These are phyloP conservation scores for Rhimphoctona megacephalus DNA, from an alignment of 2,888 invertebrate species.

Conservation along the genomic window DNA sequence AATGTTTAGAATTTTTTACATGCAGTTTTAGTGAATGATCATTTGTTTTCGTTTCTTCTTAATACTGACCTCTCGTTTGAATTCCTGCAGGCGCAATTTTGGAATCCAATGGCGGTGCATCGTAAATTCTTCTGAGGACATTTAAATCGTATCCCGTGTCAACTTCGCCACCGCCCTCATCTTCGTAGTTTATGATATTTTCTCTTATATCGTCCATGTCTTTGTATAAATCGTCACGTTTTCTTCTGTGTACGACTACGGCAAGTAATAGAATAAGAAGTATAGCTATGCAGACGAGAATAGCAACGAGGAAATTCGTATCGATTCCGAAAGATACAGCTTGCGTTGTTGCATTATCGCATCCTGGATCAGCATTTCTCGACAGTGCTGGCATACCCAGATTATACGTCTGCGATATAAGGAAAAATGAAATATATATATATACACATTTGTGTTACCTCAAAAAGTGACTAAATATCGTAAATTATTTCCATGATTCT, in stretches of 20 bases:
- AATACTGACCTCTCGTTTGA: constrained; percentile 85
- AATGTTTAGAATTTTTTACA: neutral
- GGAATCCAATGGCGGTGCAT: constrained; percentile 86
- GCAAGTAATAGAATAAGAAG: constrained; percentile 94
- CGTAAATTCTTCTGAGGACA: constrained; percentile 90
- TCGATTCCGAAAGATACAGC: constrained; percentile 94
- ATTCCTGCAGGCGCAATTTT: constrained; percentile 84
- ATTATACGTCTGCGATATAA: constrained; percentile 91
- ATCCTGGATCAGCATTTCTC: constrained; percentile 90
- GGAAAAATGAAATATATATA: neutral
- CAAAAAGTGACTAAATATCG: neutral
- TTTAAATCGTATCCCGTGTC: constrained; percentile 97
- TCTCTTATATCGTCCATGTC: constrained; percentile 98
- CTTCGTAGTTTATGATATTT: constrained; percentile 98
- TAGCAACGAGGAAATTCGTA: constrained; percentile 95
- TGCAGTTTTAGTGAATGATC: neutral
- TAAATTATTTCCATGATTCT: neutral
- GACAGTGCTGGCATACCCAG: constrained; percentile 92
- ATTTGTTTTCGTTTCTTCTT: neutral
- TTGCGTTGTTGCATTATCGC: constrained; percentile 90
- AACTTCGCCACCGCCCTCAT: constrained; percentile 99
- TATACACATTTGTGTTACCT: neutral
- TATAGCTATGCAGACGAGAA: constrained; percentile 94
- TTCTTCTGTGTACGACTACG: constrained; percentile 94
- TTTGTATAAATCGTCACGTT: constrained; percentile 94